A percentile compares a stretch with the other conserved stretches of the same genome.
These are phyloP conservation scores for Achatina immaculata DNA, from an alignment of 1,140 invertebrate species.

Conservation along the genomic window DNA sequence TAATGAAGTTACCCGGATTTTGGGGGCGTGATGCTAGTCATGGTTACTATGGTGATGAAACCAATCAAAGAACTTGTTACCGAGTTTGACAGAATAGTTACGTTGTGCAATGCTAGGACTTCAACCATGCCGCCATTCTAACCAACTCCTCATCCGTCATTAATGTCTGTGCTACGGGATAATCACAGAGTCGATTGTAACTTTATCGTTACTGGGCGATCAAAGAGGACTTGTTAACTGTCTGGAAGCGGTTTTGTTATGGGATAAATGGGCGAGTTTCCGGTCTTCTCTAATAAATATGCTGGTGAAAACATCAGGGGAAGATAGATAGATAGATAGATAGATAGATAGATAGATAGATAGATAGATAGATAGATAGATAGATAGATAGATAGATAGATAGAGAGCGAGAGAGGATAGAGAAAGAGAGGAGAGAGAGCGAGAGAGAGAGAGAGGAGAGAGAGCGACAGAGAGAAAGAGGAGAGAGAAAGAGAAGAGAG, in stretches of 20 bases:
- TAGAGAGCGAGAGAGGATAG: not conserved
- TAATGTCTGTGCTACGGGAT: not conserved
- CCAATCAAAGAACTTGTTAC: no score
- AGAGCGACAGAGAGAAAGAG: no score
- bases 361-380: slow-evolving; percentile 3
- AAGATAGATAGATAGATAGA: slow-evolving; percentile 5
- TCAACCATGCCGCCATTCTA: not conserved
- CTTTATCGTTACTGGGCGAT: not conserved
- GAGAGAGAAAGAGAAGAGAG: no score
- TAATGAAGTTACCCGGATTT: no score
- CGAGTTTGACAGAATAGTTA: no score
- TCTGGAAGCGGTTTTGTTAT: not conserved
- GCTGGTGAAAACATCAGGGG: no score
- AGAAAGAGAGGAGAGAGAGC: no score
- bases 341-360: slow-evolving; percentile 2
- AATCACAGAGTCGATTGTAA: not conserved
- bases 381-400: slow-evolving; percentile 3
- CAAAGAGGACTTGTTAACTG: not conserved
- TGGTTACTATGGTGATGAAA: no score
- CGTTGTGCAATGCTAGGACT: no score
- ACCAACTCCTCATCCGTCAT: not conserved
- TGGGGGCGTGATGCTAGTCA: no score
- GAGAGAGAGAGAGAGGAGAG: no score
- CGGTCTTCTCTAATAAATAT: no score
- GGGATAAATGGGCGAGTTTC: not conserved